Evolutionary conservation across 2,888 invertebrate genomes (phyloP).

Genomic region (Drosophila kanekoi): DNA sequence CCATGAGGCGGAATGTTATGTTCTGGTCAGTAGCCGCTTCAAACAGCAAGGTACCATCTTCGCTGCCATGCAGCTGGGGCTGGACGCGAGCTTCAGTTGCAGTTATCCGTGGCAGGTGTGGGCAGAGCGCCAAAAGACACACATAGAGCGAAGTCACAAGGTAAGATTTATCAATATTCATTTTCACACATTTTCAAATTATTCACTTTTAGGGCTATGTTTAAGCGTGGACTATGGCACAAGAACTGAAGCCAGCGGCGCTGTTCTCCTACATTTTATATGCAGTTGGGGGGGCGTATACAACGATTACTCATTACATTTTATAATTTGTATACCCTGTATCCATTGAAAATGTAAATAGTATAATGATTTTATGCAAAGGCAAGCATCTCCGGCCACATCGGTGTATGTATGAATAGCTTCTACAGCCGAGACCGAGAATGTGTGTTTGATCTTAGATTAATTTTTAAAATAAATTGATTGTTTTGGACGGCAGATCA

Average conservation of each 20-base stretch:
- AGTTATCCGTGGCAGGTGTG: conserved; percentile 8
- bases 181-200: conserved; percentile 36
- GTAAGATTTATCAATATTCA: conserved; percentile 20
- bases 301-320: background rate
- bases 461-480: too few species aligned
- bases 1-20: conserved; percentile 90
- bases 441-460: too few species aligned
- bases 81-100: conserved; percentile 6
- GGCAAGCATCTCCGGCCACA: too few species aligned
- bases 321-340: background rate
- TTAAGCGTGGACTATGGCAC: conserved; percentile 10
- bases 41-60: conserved; percentile 92
- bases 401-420: too few species aligned
- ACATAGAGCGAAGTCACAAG: background rate
- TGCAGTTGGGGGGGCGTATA: conserved; percentile 47
- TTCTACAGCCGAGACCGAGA: too few species aligned
- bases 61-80: conserved; percentile 38
- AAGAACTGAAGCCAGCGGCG: conserved; percentile 24
- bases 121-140: conserved; percentile 23
- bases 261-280: conserved; percentile 40
- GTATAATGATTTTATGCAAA: too few species aligned
- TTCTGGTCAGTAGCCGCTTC: conserved; percentile 91
- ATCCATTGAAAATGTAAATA: background rate
- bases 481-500: too few species aligned
- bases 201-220: conserved; percentile 6